A percentile compares a stretch with the other conserved stretches of the same genome.
phyloP scores from a whole-genome alignment of 1,140 invertebrate genomes.

The Radopholus similis region DNA sequence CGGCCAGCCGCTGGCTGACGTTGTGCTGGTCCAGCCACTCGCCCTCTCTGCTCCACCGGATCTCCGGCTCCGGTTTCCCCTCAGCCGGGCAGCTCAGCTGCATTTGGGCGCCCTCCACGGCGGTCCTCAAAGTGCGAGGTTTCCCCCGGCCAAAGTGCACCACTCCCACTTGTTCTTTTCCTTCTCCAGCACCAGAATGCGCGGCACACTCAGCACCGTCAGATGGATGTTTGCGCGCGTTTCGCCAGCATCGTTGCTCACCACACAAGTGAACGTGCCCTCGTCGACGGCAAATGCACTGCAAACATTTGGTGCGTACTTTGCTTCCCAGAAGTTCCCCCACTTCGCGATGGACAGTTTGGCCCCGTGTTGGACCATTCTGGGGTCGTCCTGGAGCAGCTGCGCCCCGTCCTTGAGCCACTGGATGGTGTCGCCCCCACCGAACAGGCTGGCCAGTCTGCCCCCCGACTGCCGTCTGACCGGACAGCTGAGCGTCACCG shows the following conservation, averaged over 20 bases:
- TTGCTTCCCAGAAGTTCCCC: conserved; percentile 43
- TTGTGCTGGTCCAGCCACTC: conserved; percentile 41
- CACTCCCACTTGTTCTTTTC: conserved; percentile 55
- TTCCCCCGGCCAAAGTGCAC: conserved; percentile 47
- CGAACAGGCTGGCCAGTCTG: too few species aligned
- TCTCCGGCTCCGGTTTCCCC: conserved; percentile 31
- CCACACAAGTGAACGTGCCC: conserved; percentile 64
- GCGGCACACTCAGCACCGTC: conserved; percentile 64
- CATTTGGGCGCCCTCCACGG: conserved; percentile 37
- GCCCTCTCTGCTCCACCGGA: conserved; percentile 49
- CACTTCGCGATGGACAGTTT: conserved; percentile 6
- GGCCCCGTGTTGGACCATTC: conserved; percentile 19
- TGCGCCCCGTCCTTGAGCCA: conserved; percentile 19
- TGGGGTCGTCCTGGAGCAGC: neutral
- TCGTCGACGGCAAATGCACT: too few species aligned
- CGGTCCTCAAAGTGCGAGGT: conserved; percentile 48
- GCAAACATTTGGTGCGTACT: too few species aligned
- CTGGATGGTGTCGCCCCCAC: too few species aligned
- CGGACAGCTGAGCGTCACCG: conserved; percentile 63
- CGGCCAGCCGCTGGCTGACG: conserved; percentile 36
- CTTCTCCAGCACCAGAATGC: too few species aligned
- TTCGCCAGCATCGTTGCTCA: conserved; percentile 65
- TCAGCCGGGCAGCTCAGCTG: conserved; percentile 51
- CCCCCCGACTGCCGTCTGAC: conserved; percentile 44
- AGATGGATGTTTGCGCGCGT: conserved; percentile 62